A percentile compares a stretch with the other conserved stretches of the same genome.
phyloP scores from a whole-genome alignment of 2,113 vertebrate species.

The Nothobranchius furzeri region DNA sequence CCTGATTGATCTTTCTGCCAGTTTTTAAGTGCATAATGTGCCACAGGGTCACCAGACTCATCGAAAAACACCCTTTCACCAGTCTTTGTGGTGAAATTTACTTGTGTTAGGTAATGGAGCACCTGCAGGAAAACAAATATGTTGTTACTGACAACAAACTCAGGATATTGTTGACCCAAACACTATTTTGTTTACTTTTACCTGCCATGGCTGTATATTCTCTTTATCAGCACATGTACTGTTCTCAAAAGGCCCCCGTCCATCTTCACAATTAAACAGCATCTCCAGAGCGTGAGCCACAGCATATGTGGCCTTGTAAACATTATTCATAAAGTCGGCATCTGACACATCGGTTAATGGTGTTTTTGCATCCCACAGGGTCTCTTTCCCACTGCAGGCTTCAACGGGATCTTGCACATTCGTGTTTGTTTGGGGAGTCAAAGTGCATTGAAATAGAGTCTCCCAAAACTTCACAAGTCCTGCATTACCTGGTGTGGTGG shows the following conservation, averaged over 20 bases:
- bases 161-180: background rate
- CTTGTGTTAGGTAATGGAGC: conserved; percentile 74
- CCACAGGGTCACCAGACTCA: conserved; percentile 74
- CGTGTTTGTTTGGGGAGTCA: conserved; percentile 36
- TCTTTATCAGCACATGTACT: conserved; percentile 70
- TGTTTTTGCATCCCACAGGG: conserved; percentile 60
- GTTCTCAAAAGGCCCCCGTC: conserved; percentile 71
- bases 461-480: conserved; percentile 81
- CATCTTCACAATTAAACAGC: conserved; percentile 68
- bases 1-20: conserved; percentile 75
- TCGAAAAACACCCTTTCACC: conserved; percentile 79
- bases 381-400: conserved; percentile 74
- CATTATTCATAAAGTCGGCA: conserved; percentile 76
- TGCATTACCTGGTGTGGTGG: conserved; percentile 58
- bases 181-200: conserved; percentile 19
- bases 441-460: conserved; percentile 68
- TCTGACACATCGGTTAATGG: conserved; percentile 79
- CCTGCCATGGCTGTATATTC: conserved; percentile 78
- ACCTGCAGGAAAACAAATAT: conserved; percentile 60
- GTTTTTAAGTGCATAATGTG: conserved; percentile 78
- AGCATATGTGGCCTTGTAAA: conserved; percentile 81
- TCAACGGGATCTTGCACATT: conserved; percentile 11
- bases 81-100: conserved; percentile 77
- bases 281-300: conserved; percentile 74
- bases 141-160: background rate